Evolutionary conservation across 2,797 vertebrate genomes (phyloP).

Genomic region (Rhinatrema bivittatum): DNA sequence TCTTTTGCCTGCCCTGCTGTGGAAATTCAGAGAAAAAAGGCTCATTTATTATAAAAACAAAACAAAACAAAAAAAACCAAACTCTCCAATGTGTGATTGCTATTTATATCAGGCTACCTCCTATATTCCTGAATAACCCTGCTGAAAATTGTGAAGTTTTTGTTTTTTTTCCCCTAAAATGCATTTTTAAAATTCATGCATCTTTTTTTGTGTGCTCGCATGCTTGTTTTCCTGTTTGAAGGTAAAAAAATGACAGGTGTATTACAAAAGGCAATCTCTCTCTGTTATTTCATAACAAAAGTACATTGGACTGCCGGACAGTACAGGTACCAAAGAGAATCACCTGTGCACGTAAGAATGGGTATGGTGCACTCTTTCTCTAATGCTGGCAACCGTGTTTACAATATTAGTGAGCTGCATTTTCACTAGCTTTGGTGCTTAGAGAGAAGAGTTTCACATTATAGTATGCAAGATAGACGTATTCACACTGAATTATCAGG

Average conservation of each 20-base stretch:
- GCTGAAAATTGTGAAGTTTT: background rate
- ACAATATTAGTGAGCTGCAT: slow-evolving; percentile 27
- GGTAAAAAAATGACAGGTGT: no score
- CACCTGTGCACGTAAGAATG: background rate
- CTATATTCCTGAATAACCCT: background rate
- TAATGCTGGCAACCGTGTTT: slow-evolving; percentile 28
- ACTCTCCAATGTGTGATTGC: background rate
- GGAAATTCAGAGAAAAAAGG: slow-evolving; percentile 14
- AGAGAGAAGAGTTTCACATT: slow-evolving; percentile 19
- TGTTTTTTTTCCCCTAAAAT: slow-evolving; percentile 6
- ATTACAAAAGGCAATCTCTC: slow-evolving; percentile 3
- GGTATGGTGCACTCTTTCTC: slow-evolving; percentile 4
- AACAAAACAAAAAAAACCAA: no score
- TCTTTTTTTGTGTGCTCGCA: no score
- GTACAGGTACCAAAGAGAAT: slow-evolving; percentile 44
- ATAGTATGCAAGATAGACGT: slow-evolving; percentile 54
- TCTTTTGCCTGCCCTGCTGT: background rate
- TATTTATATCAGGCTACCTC: background rate
- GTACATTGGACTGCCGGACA: slow-evolving; percentile 76
- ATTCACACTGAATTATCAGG: slow-evolving; percentile 55
- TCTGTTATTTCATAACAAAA: slow-evolving; percentile 33
- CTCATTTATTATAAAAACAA: slow-evolving; percentile 1
- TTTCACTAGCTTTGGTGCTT: slow-evolving; percentile 51
- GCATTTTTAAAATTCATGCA: slow-evolving; percentile 17
- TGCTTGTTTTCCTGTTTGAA: no score